Conservation (phyloP, 2,113 vertebrate genomes). For the Tretioscincus oriximinensis region DNA sequence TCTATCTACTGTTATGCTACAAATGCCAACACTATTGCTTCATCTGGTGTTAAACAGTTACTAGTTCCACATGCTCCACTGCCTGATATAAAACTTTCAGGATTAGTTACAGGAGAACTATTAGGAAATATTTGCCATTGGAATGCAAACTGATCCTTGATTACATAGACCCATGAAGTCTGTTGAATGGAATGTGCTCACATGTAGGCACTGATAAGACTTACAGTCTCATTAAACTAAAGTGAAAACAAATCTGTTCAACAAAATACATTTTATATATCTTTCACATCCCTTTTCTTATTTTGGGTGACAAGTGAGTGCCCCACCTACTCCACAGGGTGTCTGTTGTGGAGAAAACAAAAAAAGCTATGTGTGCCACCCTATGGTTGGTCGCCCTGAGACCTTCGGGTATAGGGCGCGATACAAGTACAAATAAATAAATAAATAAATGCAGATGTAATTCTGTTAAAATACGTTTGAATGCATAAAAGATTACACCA, state of each 20-base stretch:
- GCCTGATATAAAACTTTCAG: background rate
- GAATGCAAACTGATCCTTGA: background rate
- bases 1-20: background rate
- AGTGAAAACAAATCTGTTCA: background rate
- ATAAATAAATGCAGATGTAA: background rate
- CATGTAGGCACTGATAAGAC: background rate
- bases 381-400: too few relatives aligned
- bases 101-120: background rate
- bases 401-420: too few relatives aligned
- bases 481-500: background rate
- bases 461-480: background rate
- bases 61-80: background rate
- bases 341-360: too few relatives aligned
- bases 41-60: conserved; percentile 7
- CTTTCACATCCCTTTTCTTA: background rate
- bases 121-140: background rate
- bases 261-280: background rate
- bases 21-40: background rate
- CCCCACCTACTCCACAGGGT: too few relatives aligned
- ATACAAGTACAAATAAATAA: too few relatives aligned
- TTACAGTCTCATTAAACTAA: background rate
- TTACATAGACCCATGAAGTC: background rate
- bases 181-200: background rate
- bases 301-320: background rate
- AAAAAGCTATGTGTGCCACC: too few relatives aligned